A percentile compares a stretch with the other conserved stretches of the same genome.
These are phyloP conservation scores for Saccopteryx leptura DNA, from an alignment of 2,113 vertebrate genomes.

Conservation along the genomic window DNA sequence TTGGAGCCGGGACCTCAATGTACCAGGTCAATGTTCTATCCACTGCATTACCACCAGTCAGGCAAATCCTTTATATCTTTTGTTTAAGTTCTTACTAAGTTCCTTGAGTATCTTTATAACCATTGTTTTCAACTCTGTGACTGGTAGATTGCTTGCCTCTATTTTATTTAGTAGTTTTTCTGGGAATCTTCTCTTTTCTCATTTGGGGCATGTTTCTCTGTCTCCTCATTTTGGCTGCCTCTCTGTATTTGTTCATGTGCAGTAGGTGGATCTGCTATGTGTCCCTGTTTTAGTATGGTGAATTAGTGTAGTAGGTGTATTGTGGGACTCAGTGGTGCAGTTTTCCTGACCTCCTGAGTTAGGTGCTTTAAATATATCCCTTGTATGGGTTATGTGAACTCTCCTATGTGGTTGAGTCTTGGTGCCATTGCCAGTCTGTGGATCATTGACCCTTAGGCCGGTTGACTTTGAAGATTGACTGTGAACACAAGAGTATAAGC, in stretches of 20 bases:
- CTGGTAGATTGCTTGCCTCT: no score
- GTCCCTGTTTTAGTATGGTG: not conserved
- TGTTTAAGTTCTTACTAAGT: no score
- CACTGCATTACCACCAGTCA: no score
- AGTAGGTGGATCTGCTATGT: not conserved
- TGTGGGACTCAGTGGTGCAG: not conserved
- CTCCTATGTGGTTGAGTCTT: not conserved
- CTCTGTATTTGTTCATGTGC: no score
- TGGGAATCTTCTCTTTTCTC: not conserved
- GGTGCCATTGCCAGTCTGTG: not conserved
- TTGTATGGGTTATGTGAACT: not conserved
- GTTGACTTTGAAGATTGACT: not conserved
- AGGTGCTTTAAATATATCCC: not conserved
- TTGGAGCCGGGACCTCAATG: no score
- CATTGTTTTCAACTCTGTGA: no score
- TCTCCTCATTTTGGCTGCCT: not conserved
- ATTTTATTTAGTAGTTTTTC: not conserved
- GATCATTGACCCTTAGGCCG: not conserved
- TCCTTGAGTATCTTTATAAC: no score
- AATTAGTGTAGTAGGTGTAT: not conserved
- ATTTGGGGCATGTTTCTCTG: not conserved
- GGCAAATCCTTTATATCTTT: no score
- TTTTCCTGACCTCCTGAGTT: not conserved
- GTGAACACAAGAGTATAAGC: not conserved
- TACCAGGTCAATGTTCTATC: no score